A percentile compares a stretch with the other conserved stretches of the same genome.
These are phyloP conservation scores for Habrosyne pyritoides DNA, from an alignment of 2,888 invertebrate species.

Conservation along the genomic window DNA sequence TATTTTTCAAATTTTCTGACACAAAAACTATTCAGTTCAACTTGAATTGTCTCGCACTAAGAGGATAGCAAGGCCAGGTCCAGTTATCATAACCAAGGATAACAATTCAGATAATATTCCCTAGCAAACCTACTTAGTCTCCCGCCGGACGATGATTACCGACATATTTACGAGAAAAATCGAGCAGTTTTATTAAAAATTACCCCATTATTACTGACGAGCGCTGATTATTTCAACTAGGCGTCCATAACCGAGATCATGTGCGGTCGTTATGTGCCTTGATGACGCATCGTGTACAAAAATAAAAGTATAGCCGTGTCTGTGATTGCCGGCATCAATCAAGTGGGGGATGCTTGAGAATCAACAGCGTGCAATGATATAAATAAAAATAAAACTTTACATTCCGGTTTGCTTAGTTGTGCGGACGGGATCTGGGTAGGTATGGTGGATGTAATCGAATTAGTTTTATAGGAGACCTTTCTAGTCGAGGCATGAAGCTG, in stretches of 20 bases:
- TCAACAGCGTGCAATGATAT: slow-evolving; percentile 9
- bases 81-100: neutral
- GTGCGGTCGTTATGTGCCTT: slow-evolving; percentile 1
- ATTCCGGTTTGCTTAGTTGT: slow-evolving; percentile 6
- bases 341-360: slow-evolving; percentile 13
- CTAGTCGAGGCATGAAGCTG: no score
- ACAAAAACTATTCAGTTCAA: no score
- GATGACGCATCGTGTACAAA: slow-evolving; percentile 10
- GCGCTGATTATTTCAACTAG: slow-evolving; percentile 7
- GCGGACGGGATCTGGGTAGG: neutral
- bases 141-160: neutral
- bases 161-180: neutral
- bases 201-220: neutral
- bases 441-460: slow-evolving; percentile 5
- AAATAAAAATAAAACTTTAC: slow-evolving; percentile 7
- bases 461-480: neutral
- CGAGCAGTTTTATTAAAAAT: neutral
- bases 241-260: slow-evolving; percentile 1
- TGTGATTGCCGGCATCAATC: slow-evolving; percentile 27
- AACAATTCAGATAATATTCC: neutral
- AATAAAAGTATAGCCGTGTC: slow-evolving; percentile 14
- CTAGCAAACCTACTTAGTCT: neutral
- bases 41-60: no score
- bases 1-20: no score
- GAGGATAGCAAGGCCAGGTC: no score